A percentile compares a stretch with the other conserved stretches of the same genome.
phyloP scores from a whole-genome alignment of 2,113 vertebrate genomes.

The Ciconia boyciana region DNA sequence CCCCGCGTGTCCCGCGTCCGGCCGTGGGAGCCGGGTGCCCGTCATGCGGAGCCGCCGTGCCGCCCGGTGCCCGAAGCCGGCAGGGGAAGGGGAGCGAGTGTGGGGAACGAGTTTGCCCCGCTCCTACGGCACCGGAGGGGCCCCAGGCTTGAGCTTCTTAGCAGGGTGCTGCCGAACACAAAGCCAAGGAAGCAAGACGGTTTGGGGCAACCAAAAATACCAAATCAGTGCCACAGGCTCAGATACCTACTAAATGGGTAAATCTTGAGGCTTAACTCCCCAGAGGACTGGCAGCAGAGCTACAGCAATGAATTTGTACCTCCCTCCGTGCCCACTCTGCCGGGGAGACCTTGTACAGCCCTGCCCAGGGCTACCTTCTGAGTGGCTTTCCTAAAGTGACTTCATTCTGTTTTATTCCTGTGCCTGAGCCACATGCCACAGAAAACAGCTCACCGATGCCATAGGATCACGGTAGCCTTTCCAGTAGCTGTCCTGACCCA shows the following conservation, averaged over 20 bases:
- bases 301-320: not conserved
- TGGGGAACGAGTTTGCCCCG: accelerated
- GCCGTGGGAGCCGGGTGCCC: not conserved
- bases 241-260: not conserved
- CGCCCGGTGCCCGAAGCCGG: not conserved
- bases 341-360: too few species aligned
- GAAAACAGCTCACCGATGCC: not conserved
- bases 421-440: not conserved
- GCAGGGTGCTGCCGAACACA: not conserved
- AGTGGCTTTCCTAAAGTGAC: not conserved
- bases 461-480: not conserved
- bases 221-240: not conserved
- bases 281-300: not conserved
- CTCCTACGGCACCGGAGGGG: accelerated
- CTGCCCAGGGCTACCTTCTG: not conserved
- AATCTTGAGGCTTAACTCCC: not conserved
- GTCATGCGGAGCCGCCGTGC: not conserved
- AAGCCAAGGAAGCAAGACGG: not conserved
- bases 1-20: not conserved
- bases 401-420: not conserved
- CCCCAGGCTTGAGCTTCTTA: not conserved
- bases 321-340: accelerated
- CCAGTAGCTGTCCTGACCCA: not conserved
- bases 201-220: not conserved
- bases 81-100: not conserved